Base-by-base conservation (phyloP, 2,113 vertebrate genomes). In the Synodontis membranacea region DNA sequence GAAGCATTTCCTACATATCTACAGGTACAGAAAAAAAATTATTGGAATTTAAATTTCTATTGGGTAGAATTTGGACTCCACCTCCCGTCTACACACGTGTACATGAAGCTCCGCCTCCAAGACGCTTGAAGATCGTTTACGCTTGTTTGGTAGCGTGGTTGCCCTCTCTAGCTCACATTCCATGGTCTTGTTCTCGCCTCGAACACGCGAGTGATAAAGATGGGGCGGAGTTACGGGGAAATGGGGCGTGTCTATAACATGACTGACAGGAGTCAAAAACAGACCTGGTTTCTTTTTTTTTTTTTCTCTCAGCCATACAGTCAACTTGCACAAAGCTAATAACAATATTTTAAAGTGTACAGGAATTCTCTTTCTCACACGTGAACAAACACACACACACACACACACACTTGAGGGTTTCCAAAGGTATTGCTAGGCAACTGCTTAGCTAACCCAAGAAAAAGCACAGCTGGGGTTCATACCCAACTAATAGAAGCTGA, bases 1-100 rank as follows among this genome's bases (percentile, higher is more conserved):
- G 98, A 99, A 91, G 97, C 95, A 3, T 99, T 99, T 91, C 98
- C 98, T 88, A 93, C 96, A 52, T 99, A 99, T 86, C 92, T 99
- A 85, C 98, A 99, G 96, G 98, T 98, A 91, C 72, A 14, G 37
- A 5, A 6, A 70, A 23, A 17, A 2, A 6, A 2, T 66, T 34
- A 66, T 66, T 12, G 31, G 4, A 66, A 66, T 66, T 66, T 66
- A 50, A 76, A 76, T 48, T 76, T 14, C 70, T 74, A 4, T 9
- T 8, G n/a, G 31, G n/a, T 78, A 17, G 15, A 52, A 78, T 50
- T 50, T 52, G 17, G n/a, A 78, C 46, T 34, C 76, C 48, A 34
- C 48, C 50, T 54, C 48, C 31, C 1, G 0, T 10, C 15, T 2
- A 19, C 2, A 0, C 39, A 42, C 72, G 7, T n/a, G 5, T 17